Evolutionary conservation across 2,113 vertebrate genomes (phyloP), one percentile per base, ranked within the genome.

Genomic region (Anolis sagrei): DNA sequence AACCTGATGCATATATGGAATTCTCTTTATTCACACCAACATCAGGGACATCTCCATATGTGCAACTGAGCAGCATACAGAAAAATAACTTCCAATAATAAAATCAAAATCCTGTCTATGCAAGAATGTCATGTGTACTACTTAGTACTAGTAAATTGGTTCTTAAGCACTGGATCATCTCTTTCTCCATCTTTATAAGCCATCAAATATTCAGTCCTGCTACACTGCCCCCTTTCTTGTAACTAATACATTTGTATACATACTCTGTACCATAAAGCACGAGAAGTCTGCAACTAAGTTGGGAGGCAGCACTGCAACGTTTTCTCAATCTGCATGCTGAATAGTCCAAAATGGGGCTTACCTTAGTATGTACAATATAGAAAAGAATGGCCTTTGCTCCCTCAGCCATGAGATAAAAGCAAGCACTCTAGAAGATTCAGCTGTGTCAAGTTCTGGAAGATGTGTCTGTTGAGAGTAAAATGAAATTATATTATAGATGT

Each of bases 371-470:
- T 98, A 97, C 81, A 99, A 93, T 86, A 97, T 91, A 66, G 98
- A 96, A 85, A 95, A 99, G 92, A 99, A 99, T 21, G 98, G 98
- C 92, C 98, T 97, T 93, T 98, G 98, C 76, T 99, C 98, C 93
- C 97, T 97, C 91, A 99, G 96, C 98, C 98, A 98, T 34, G 97
- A 95, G 89, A 99, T 88, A 77, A 99, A 99, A 87, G 97, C 95
- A 95, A 93, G 86, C 88, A 95, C 97, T 95, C 97, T 97, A 86
- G 96, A 95, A 9, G 98, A 99, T 95, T 99, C 98, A 58, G 97
- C 96, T 0, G 98, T 98, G 94, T 99, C 97, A 92, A 99, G 95
- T 94, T 99, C 98, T 36, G 98, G 98, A 79, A 99, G 98, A 66
- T 97, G 91, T 21, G 96, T 97, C 98, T 99, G 82, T 91, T 72